Percentiles rank a stretch among this genome's conserved stretches.
Conservation (phyloP, 2,797 vertebrate species). For the Poecilia gillii region DNA sequence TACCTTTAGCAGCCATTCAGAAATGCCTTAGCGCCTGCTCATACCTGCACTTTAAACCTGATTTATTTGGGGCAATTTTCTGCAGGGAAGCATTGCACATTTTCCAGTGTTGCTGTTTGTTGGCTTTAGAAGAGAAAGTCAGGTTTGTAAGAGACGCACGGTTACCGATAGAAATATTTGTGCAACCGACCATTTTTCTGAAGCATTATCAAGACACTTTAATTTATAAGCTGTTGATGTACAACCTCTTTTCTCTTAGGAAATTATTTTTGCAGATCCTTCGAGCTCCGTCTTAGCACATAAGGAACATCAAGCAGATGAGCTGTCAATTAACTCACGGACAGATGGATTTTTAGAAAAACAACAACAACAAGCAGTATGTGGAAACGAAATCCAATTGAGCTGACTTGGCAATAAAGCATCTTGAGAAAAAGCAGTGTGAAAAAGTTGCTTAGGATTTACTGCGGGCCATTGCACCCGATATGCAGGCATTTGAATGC, state of each 20-base stretch:
- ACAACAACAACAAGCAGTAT: not conserved
- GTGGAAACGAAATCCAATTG: constrained; percentile 25
- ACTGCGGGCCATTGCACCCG: not conserved
- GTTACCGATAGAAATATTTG: not conserved
- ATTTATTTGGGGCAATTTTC: not conserved
- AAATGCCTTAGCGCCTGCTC: no score
- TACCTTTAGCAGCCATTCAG: no score
- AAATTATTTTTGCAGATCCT: not conserved
- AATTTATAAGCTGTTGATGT: not conserved
- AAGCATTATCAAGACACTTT: not conserved
- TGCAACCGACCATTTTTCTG: not conserved
- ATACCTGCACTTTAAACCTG: not conserved
- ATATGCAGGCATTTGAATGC: constrained; percentile 31
- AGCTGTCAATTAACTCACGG: constrained; percentile 9
- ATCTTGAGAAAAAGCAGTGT: not conserved
- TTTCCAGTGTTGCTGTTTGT: not conserved
- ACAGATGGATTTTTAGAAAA: constrained; percentile 5
- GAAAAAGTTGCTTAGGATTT: constrained; percentile 33
- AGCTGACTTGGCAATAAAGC: constrained; percentile 29
- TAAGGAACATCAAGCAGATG: not conserved
- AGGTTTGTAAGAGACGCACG: not conserved
- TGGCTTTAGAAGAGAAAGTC: not conserved
- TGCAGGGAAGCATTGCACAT: not conserved
- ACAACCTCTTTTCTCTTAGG: not conserved
- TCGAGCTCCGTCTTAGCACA: not conserved